A percentile compares a stretch with the other conserved stretches of the same genome.
Evolutionary conservation across 2,888 invertebrate species (phyloP).

Genomic region (Drymonia ruficornis): DNA sequence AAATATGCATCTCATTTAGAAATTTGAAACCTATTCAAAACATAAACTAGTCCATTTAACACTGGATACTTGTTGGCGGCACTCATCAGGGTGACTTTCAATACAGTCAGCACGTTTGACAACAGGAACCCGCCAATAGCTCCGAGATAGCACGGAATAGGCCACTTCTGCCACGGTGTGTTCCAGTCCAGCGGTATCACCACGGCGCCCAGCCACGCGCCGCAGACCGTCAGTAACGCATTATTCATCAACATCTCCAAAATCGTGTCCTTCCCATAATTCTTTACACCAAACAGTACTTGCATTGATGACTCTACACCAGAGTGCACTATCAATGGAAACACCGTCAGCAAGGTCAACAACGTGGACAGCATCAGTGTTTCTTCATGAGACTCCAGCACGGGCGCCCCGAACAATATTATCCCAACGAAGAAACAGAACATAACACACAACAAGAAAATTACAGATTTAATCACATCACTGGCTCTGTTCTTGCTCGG

Average conservation of each 20-base stretch:
- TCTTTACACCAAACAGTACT: slow-evolving; percentile 80
- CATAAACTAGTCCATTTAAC: slow-evolving; percentile 57
- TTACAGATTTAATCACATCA: slow-evolving; percentile 78
- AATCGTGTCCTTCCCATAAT: slow-evolving; percentile 78
- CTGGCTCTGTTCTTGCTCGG: slow-evolving; percentile 69
- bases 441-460: slow-evolving; percentile 73
- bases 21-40: slow-evolving; percentile 58
- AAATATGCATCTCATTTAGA: slow-evolving; percentile 57
- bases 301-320: slow-evolving; percentile 85
- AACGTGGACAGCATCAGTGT: slow-evolving; percentile 87
- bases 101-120: slow-evolving; percentile 82
- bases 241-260: slow-evolving; percentile 84
- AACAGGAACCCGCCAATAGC: slow-evolving; percentile 86
- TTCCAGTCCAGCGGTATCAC: slow-evolving; percentile 97
- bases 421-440: slow-evolving; percentile 85
- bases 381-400: slow-evolving; percentile 86
- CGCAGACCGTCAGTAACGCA: slow-evolving; percentile 86
- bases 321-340: slow-evolving; percentile 86
- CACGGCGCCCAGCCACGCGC: slow-evolving; percentile 93
- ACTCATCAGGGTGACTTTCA: slow-evolving; percentile 67
- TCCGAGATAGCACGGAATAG: slow-evolving; percentile 89
- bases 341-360: slow-evolving; percentile 85
- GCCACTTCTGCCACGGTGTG: slow-evolving; percentile 94
- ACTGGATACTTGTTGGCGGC: slow-evolving; percentile 68
- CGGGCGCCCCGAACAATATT: slow-evolving; percentile 88